phyloP scores from a whole-genome alignment of 2,797 vertebrate species.

The Clarias fuscus region DNA sequence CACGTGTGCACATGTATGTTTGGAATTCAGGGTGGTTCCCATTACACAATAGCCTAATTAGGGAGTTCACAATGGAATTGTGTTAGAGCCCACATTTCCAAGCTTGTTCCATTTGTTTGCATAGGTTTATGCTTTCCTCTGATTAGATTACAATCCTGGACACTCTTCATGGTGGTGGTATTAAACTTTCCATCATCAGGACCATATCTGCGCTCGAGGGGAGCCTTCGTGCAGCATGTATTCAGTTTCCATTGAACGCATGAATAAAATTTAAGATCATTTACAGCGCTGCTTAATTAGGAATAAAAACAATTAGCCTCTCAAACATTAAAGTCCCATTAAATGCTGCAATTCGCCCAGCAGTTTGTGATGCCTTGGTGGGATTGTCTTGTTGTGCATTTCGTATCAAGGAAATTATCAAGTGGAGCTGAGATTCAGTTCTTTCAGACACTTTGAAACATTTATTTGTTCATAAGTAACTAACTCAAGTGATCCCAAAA shows the following conservation, averaged over 20 bases:
- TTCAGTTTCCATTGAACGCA: not conserved
- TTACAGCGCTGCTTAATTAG: not conserved
- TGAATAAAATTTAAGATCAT: not conserved
- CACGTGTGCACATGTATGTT: not conserved
- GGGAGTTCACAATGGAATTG: not conserved
- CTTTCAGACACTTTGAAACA: not conserved
- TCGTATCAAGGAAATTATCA: not conserved
- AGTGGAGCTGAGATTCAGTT: not conserved
- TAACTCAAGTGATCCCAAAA: not conserved
- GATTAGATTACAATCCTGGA: not conserved
- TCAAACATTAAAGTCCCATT: conserved; percentile 6
- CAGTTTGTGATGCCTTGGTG: not conserved
- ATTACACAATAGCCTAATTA: conserved; percentile 15
- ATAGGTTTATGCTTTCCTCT: not conserved
- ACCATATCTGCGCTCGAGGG: not conserved
- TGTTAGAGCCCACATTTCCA: not conserved
- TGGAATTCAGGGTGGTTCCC: not conserved
- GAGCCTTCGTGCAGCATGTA: not conserved
- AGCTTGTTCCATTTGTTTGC: not conserved
- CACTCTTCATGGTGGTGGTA: not conserved
- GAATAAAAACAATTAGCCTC: conserved; percentile 18
- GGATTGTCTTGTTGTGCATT: not conserved
- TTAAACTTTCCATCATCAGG: not conserved
- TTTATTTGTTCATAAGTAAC: not conserved
- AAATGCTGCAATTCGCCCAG: not conserved